Evolutionary conservation across 2,888 invertebrate species (phyloP).

Genomic region (Scaptomyza polygonia): DNA sequence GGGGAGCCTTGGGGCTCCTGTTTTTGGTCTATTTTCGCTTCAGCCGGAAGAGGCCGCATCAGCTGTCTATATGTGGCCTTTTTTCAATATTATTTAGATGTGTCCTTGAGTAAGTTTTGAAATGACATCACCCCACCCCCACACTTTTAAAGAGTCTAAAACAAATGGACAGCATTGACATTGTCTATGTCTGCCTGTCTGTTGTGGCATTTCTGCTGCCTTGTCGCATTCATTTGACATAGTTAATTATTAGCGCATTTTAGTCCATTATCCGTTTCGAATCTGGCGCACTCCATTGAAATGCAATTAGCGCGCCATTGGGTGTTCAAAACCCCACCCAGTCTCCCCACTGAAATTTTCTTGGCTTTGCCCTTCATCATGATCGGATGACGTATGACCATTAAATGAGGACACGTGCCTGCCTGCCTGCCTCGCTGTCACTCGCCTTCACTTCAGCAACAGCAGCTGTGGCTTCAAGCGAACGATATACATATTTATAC

Average conservation of each 20-base stretch:
- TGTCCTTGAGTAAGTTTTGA: slow-evolving; percentile 38
- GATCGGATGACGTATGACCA: slow-evolving; percentile 54
- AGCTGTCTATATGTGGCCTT: slow-evolving; percentile 51
- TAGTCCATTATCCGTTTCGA: slow-evolving; percentile 72
- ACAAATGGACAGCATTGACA: not conserved
- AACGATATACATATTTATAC: slow-evolving; percentile 14
- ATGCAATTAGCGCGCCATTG: slow-evolving; percentile 68
- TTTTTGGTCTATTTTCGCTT: slow-evolving; percentile 2
- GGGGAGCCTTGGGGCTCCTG: not conserved
- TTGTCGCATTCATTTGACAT: slow-evolving; percentile 55
- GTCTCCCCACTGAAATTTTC: not conserved
- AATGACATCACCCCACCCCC: not conserved
- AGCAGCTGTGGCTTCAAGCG: slow-evolving; percentile 11
- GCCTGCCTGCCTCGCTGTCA: slow-evolving; percentile 16
- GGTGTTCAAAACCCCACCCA: not conserved
- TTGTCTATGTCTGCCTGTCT: not conserved
- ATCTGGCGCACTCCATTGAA: slow-evolving; percentile 63
- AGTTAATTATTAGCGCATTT: slow-evolving; percentile 76
- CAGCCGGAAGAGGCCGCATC: slow-evolving; percentile 42
- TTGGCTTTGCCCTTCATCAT: slow-evolving; percentile 25
- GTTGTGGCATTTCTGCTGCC: slow-evolving; percentile 18
- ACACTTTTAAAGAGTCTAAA: not conserved
- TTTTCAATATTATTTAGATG: slow-evolving; percentile 29
- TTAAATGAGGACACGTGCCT: slow-evolving; percentile 64
- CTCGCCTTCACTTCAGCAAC: slow-evolving; percentile 5